Evolutionary conservation across 1,140 invertebrate species (phyloP).

Genomic region (Oscheius sp.): DNA sequence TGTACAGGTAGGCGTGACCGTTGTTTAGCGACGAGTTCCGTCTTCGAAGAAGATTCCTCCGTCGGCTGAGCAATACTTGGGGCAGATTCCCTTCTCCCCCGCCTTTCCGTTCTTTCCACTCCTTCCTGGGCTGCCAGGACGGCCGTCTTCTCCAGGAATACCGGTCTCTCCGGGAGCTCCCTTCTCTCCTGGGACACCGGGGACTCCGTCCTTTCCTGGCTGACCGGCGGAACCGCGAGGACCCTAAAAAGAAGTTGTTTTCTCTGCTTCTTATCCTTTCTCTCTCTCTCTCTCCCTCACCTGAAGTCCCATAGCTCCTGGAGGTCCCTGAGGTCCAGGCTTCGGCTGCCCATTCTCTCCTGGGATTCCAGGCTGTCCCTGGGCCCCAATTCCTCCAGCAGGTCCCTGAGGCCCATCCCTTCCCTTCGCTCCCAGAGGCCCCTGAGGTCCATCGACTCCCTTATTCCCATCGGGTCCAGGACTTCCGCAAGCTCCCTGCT

Average conservation of each 20-base stretch:
- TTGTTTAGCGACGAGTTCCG: conserved; percentile 48
- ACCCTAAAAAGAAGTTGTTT: conserved; percentile 16
- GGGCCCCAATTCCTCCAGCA: conserved; percentile 45
- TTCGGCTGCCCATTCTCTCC: conserved; percentile 28
- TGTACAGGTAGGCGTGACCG: not conserved
- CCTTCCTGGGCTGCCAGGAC: conserved; percentile 18
- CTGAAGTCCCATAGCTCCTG: conserved; percentile 42
- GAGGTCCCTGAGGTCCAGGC: conserved; percentile 37
- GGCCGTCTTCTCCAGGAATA: conserved; percentile 19
- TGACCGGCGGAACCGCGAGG: conserved; percentile 30
- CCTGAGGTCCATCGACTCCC: conserved; percentile 53
- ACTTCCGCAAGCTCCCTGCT: conserved; percentile 14
- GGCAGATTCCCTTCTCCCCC: conserved; percentile 56
- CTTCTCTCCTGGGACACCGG: conserved; percentile 12
- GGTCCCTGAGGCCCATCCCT: conserved; percentile 46
- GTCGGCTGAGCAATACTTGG: conserved; percentile 56
- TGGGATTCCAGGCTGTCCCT: conserved; percentile 34
- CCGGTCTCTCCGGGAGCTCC: conserved; percentile 22
- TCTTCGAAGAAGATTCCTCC: conserved; percentile 58
- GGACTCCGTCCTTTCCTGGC: conserved; percentile 27
- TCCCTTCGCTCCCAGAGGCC: conserved; percentile 57
- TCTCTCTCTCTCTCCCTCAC: conserved; percentile 13
- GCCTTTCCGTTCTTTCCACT: conserved; percentile 27
- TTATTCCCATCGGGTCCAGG: conserved; percentile 10
- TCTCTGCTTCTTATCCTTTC: not conserved